Base-by-base conservation (phyloP, 1,140 invertebrate genomes). In the Ceratosolen solmsi region DNA sequence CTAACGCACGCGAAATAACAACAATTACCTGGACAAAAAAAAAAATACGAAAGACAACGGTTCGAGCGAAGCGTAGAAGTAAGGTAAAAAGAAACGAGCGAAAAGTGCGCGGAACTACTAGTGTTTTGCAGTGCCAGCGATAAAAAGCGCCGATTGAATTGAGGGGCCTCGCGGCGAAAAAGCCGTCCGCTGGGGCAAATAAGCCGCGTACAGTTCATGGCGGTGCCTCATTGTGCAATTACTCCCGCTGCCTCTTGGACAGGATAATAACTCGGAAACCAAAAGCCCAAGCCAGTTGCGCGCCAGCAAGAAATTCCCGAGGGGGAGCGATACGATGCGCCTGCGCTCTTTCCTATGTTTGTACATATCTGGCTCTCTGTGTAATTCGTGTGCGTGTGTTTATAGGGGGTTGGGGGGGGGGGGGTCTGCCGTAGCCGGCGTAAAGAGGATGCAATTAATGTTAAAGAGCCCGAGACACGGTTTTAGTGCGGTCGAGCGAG, bases 401-500 rank as follows among this genome's bases (percentile, higher is more conserved):
- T 83, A 30, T 51, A 30, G 7, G 54, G 33, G 27, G 79, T 20
- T 65, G 49, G 51, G 20, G 5, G 5, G 51, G n/a, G 25, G 25
- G 20, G 27, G 41, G 15, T 13, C 68, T 22, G 80, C 72, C 20
- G 86, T 87, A 89, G 86, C 86, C 85, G 85, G 82, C 84, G 82
- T 84, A 87, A 87, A 85, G 89, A 88, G 88, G 88, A 90, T 88
- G 89, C 88, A 89, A 89, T 90, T 90, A 90, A 89, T 89, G 88
- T 87, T 88, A 90, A 90, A 89, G 73, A 91, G 89, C 88, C 87
- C 86, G 83, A 87, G 88, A 86, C 84, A 84, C 51, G 65, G 56
- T 80, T 79, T 65, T 82, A 81, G 33, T 70, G 88, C 87, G 88
- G 86, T 88, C 87, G 86, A 75, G 56, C 20, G 49, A 60, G 70